Conservation (phyloP, 2,113 vertebrate genomes). For the Porphyrio hochstetteri region DNA sequence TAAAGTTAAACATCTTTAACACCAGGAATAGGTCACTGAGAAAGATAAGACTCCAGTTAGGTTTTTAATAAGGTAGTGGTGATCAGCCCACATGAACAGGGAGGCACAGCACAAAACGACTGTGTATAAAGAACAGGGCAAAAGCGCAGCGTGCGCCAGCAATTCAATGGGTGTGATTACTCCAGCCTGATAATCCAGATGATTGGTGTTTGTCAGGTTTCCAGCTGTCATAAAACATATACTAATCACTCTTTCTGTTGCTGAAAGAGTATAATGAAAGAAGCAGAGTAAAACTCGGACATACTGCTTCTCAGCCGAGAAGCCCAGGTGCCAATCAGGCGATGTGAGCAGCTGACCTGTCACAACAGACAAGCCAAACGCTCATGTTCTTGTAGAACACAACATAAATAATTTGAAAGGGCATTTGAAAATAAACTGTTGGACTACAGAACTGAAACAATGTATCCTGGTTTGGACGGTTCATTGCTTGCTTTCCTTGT, state of each 20-base stretch:
- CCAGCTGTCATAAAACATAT: background rate
- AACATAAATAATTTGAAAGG: constrained; percentile 1
- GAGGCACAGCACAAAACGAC: background rate
- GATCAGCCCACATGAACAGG: background rate
- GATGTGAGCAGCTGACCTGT: constrained; percentile 21
- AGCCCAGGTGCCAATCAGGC: background rate
- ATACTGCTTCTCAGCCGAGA: background rate
- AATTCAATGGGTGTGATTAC: background rate
- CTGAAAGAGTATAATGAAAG: constrained; percentile 5
- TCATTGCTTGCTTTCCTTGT: constrained; percentile 13
- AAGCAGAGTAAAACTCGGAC: background rate
- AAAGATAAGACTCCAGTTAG: background rate
- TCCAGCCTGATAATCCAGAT: background rate
- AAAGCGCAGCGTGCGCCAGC: background rate
- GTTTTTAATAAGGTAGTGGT: background rate
- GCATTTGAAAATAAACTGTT: constrained; percentile 39
- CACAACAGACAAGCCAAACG: background rate
- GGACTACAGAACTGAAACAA: constrained; percentile 2
- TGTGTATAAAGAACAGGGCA: background rate
- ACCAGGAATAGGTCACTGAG: background rate
- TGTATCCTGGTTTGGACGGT: background rate
- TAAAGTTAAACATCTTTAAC: background rate
- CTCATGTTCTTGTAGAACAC: constrained; percentile 16
- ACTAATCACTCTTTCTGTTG: background rate
- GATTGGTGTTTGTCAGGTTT: background rate